Base-by-base conservation (phyloP, 2,888 invertebrate genomes). In the Limnephilus lunatus region DNA sequence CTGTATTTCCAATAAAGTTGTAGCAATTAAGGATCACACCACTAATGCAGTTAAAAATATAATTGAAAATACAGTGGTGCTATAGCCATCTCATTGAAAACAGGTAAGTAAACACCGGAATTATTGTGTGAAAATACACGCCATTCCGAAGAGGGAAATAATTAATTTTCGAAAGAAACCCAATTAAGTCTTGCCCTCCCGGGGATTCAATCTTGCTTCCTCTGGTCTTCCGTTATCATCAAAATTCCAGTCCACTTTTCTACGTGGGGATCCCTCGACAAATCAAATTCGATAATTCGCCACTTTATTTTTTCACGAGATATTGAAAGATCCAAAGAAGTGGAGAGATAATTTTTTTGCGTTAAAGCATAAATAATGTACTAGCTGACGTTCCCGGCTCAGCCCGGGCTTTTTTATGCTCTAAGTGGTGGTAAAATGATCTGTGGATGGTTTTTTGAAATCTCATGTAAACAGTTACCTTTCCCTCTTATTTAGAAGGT, bases 221-320 rank as follows among this genome's bases (percentile, higher is more conserved):
- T 31, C 68, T 80, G 88, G 32, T 81, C 48, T 32, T 7, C 68
- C n/a, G 88, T 89, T 80, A 81, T 89, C 88, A 89, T 89, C 88
- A 81, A 80, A 89, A 89, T 44, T 48, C 31, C n/a, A 14, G 32
- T 32, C 80, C 88, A 35, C 68, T 80, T 80, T 89, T 89, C 53
- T 68, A 87, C 87, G 87, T 87, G 87, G 53, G 80, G 80, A n/a
- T 89, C 88, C 88, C 88, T n/a, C 12, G 88, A 80, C 88, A 32
- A 89, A 89, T 89, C 88, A 80, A 80, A 89, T 81, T 89, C 88
- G 88, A 81, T 89, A 80, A 89, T 31, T 48, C 14, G 5, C 31
- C 39, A 15, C 9, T 83, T 39, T 35, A 83, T 83, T 83, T 83
- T 35, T 32, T 35, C 83, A 68, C 15, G 19, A n/a, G 35, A 35